Conservation (phyloP, 2,888 invertebrate genomes). For the Mayetiola destructor region DNA sequence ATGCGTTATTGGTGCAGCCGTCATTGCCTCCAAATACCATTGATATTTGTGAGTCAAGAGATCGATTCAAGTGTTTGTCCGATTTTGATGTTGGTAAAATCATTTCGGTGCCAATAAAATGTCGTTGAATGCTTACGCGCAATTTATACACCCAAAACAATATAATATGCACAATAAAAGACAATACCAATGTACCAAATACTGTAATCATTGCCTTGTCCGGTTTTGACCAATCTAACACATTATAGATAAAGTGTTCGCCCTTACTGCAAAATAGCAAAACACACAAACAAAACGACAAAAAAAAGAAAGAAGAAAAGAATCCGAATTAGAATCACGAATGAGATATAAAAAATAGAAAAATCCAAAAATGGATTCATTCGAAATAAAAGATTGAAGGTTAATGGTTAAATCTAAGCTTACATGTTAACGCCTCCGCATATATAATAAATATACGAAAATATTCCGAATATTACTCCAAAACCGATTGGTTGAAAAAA, state of each 20-base stretch:
- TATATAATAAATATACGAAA: slow-evolving; percentile 44
- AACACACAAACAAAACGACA: too few species aligned
- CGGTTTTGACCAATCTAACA: slow-evolving; percentile 61
- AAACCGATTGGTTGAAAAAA: slow-evolving; percentile 43
- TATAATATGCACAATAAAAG: slow-evolving; percentile 27
- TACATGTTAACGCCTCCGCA: slow-evolving; percentile 43
- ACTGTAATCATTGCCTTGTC: slow-evolving; percentile 29
- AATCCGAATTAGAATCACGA: neutral
- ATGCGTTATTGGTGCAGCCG: slow-evolving; percentile 28
- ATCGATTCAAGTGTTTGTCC: neutral
- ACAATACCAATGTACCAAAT: slow-evolving; percentile 27
- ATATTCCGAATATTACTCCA: slow-evolving; percentile 41
- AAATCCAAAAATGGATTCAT: too few species aligned
- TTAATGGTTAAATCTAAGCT: too few species aligned
- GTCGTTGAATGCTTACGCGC: slow-evolving; percentile 26
- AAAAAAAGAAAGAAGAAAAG: too few species aligned
- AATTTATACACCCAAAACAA: slow-evolving; percentile 31
- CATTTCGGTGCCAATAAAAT: slow-evolving; percentile 23
- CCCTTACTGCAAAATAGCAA: slow-evolving; percentile 40
- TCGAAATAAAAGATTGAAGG: too few species aligned
- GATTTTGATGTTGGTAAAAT: slow-evolving; percentile 25
- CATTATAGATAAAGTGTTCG: slow-evolving; percentile 52
- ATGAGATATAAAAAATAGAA: slow-evolving; percentile 10
- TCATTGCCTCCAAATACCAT: slow-evolving; percentile 32
- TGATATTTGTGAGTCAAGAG: slow-evolving; percentile 24